phyloP scores from a whole-genome alignment of 2,888 invertebrate genomes.

The Serrognathus titanus region DNA sequence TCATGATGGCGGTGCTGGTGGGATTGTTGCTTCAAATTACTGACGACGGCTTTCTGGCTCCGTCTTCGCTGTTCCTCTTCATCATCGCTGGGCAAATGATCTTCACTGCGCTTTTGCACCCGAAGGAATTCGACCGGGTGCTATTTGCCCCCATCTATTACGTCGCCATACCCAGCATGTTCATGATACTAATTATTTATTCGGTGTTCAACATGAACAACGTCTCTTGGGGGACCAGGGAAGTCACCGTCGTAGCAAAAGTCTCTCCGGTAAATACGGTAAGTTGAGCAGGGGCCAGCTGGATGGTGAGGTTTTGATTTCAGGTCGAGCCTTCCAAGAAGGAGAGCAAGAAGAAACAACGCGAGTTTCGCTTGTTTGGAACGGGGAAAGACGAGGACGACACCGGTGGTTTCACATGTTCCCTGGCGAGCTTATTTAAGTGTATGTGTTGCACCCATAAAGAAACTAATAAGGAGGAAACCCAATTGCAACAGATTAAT shows the following conservation, averaged over 20 bases:
- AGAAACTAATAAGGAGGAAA: slow-evolving; percentile 47
- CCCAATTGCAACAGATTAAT: slow-evolving; percentile 20
- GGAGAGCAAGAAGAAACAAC: slow-evolving; percentile 4
- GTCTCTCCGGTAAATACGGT: slow-evolving; percentile 37
- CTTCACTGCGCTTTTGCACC: slow-evolving; percentile 68
- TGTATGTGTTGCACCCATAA: slow-evolving; percentile 52
- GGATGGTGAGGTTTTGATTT: not conserved
- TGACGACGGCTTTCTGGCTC: slow-evolving; percentile 75
- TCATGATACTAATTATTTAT: slow-evolving; percentile 86
- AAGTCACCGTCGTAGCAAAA: slow-evolving; percentile 52
- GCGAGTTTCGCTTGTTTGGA: slow-evolving; percentile 37
- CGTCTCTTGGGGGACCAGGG: slow-evolving; percentile 92
- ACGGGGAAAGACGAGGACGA: slow-evolving; percentile 23
- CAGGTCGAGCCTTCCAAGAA: not conserved
- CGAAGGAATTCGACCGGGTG: slow-evolving; percentile 74
- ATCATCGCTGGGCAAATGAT: slow-evolving; percentile 66
- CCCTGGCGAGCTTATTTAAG: slow-evolving; percentile 54
- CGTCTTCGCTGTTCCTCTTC: slow-evolving; percentile 79
- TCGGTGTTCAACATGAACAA: slow-evolving; percentile 91
- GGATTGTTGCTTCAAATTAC: slow-evolving; percentile 75
- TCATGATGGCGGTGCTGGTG: slow-evolving; percentile 85
- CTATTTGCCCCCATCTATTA: slow-evolving; percentile 78
- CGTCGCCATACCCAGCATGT: slow-evolving; percentile 92
- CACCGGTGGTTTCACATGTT: slow-evolving; percentile 52
- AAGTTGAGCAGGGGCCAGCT: not conserved